Percentiles rank a stretch among this genome's conserved stretches.
Evolutionary conservation across 2,113 vertebrate genomes (phyloP).

Genomic region (Desmodus rotundus): DNA sequence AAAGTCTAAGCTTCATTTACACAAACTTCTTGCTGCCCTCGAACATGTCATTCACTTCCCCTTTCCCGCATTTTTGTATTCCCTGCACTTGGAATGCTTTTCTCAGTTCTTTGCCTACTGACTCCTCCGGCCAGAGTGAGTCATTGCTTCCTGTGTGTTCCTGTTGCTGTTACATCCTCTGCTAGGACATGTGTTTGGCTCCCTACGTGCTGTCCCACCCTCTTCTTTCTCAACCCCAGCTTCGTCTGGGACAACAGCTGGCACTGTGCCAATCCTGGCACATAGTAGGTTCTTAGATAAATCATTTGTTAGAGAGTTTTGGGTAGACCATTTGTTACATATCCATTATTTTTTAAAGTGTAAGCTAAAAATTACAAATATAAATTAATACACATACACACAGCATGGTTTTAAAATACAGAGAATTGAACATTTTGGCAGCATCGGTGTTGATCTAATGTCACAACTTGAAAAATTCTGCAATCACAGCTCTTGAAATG

Average conservation of each 20-base stretch:
- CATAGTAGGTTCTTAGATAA: neutral
- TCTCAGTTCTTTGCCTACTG: neutral
- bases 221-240: neutral
- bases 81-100: neutral
- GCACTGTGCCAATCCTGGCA: neutral
- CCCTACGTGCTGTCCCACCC: neutral
- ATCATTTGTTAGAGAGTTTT: neutral
- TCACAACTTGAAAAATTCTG: neutral
- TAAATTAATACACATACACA: neutral
- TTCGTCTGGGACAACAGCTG: neutral
- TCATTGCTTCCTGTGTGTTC: neutral
- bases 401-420: neutral
- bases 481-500: neutral
- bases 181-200: neutral
- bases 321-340: neutral
- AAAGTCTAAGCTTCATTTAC: neutral
- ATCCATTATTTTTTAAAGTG: neutral
- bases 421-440: neutral
- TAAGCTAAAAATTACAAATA: neutral
- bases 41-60: neutral
- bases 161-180: neutral
- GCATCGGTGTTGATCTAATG: neutral
- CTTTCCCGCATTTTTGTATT: neutral
- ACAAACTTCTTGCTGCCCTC: neutral
- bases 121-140: neutral